A percentile compares a stretch with the other conserved stretches of the same genome.
These are phyloP conservation scores for Scomber scombrus DNA, from an alignment of 2,113 vertebrate species.

Conservation along the genomic window DNA sequence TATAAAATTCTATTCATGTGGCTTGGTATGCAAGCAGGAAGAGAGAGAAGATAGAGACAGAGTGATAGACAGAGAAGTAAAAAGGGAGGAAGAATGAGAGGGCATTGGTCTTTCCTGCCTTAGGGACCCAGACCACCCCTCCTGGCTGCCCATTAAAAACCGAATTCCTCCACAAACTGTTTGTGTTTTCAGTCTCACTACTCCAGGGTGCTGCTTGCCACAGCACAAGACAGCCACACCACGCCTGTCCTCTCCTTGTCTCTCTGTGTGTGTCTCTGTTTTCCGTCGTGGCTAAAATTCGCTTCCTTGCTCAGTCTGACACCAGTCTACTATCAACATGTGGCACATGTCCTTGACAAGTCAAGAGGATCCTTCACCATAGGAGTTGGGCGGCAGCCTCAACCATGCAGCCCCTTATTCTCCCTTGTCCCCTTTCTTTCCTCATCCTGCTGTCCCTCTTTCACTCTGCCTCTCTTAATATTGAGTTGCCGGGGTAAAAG, in stretches of 20 bases:
- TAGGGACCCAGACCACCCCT: slow-evolving; percentile 77
- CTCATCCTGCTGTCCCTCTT: slow-evolving; percentile 44
- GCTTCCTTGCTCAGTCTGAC: slow-evolving; percentile 81
- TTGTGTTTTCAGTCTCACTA: slow-evolving; percentile 88
- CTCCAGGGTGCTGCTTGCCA: slow-evolving; percentile 85
- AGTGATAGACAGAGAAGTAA: slow-evolving; percentile 21
- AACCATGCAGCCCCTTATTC: slow-evolving; percentile 86
- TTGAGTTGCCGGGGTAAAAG: slow-evolving; percentile 96
- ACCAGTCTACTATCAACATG: slow-evolving; percentile 91
- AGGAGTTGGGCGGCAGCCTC: slow-evolving; percentile 86
- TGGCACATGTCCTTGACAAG: slow-evolving; percentile 96
- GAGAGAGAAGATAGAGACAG: slow-evolving; percentile 17
- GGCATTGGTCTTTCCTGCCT: slow-evolving; percentile 48
- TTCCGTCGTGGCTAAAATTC: slow-evolving; percentile 49
- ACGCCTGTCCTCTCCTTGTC: slow-evolving; percentile 79
- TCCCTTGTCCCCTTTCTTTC: slow-evolving; percentile 19
- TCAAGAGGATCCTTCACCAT: slow-evolving; percentile 88
- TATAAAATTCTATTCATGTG: slow-evolving; percentile 14
- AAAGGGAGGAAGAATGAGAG: slow-evolving; percentile 6
- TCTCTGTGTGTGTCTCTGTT: slow-evolving; percentile 37
- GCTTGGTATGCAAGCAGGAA: not conserved
- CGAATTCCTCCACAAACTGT: slow-evolving; percentile 91
- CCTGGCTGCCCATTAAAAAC: slow-evolving; percentile 83
- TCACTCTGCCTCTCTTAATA: slow-evolving; percentile 79
- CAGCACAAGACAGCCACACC: slow-evolving; percentile 84